Conservation (phyloP, 2,797 vertebrate genomes). For the Chromis chromis region DNA sequence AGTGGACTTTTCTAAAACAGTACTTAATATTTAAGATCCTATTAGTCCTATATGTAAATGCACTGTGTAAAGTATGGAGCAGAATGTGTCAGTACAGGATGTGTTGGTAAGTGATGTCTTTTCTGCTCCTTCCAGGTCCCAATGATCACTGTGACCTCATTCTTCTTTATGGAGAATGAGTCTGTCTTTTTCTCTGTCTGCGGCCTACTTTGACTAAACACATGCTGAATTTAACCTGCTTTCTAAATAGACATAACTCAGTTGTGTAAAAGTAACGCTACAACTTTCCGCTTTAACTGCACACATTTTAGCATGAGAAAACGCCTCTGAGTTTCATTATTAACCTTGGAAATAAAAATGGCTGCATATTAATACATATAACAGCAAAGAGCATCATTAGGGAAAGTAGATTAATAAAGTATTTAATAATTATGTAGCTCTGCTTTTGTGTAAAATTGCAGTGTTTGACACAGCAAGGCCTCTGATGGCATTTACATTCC, state of each 20-base stretch:
- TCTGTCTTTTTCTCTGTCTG: constrained; percentile 29
- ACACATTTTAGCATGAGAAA: neutral
- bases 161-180: constrained; percentile 51
- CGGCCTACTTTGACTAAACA: constrained; percentile 47
- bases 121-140: constrained; percentile 82
- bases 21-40: too few relatives aligned
- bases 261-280: constrained; percentile 24
- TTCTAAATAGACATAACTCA: constrained; percentile 50
- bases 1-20: too few relatives aligned
- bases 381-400: too few relatives aligned
- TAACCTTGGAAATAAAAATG: too few relatives aligned
- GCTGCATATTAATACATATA: too few relatives aligned
- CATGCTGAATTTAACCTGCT: constrained; percentile 29
- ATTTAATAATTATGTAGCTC: neutral
- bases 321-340: too few relatives aligned
- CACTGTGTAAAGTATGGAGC: constrained; percentile 12
- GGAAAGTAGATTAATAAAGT: neutral
- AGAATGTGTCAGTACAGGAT: neutral
- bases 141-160: constrained; percentile 70
- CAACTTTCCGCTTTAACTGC: neutral
- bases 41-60: constrained; percentile 2
- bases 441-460: neutral
- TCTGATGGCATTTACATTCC: constrained; percentile 1
- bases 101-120: constrained; percentile 67
- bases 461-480: neutral